Base-by-base conservation (phyloP, 1,140 invertebrate genomes). In the Trinorchestia longiramus region DNA sequence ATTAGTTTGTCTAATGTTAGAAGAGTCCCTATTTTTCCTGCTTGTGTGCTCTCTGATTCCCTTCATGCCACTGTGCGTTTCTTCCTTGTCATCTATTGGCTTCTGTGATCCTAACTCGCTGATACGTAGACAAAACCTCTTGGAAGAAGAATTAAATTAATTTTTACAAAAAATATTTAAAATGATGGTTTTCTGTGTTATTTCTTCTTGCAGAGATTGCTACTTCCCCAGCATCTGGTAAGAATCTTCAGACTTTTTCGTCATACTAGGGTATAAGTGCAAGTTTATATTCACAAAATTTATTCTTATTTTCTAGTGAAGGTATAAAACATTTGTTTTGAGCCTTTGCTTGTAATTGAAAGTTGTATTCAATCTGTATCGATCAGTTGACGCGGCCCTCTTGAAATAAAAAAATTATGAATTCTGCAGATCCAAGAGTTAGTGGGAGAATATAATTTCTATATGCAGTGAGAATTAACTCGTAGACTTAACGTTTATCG, bases 141-240 rank as follows among this genome's bases (percentile, higher is more conserved):
- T 28, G 8, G 11, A 77, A 77, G 62, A 36, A 77, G 47, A 36
- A 36, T 77, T 15, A 23, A 77, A 53, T 77, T 3, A 3, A 36
- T 77, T 36, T 3, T 36, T 77, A 28, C 62, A 36, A 11, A 11
- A 23, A 3, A 77, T 23, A 23, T 11, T 77, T 77, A 36, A 28
- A 90, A 42, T 90, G 88, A 90, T 41, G 11, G 0, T 90, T 90
- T 90, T 43, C 41, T 90, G 43, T 43, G 88, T 90, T 90, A 43
- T 43, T 90, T 90, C 88, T 43, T 90, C 36, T 43, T 90, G 43
- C 88, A 90, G 88, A 90, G 28, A 90, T 90, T 90, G 43, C 88
- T 42, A 90, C 88, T 41, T 19, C 88, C 43, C n/a, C 88, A 8
- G 88, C 88, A 42, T 41, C 62, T 77, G 62, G 62, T 77, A 77